Percentiles rank a stretch among this genome's conserved stretches.
These are phyloP conservation scores for Cosmopolites sordidus DNA, from an alignment of 2,888 invertebrate genomes.

Conservation along the genomic window DNA sequence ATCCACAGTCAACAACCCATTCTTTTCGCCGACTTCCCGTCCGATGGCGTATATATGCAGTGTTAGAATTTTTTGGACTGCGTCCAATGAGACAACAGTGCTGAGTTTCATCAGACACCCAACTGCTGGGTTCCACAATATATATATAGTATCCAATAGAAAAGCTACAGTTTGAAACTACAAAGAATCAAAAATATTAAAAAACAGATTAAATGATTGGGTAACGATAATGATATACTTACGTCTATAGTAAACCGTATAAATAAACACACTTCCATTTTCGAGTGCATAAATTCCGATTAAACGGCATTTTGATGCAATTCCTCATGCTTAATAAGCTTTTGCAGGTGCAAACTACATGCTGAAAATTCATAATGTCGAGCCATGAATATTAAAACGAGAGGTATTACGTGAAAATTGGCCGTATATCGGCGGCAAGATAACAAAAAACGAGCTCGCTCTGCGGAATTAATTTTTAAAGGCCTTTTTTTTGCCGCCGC, in stretches of 20 bases:
- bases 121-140: too few relatives aligned
- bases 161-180: background rate
- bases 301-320: background rate
- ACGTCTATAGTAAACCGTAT: background rate
- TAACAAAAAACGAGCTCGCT: conserved; percentile 7
- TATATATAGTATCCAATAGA: too few relatives aligned
- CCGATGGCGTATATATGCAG: too few relatives aligned
- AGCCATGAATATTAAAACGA: conserved; percentile 8
- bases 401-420: conserved; percentile 14
- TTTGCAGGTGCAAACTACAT: conserved; percentile 5
- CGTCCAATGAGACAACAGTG: too few relatives aligned
- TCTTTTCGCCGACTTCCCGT: too few relatives aligned
- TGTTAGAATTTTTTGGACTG: too few relatives aligned
- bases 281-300: background rate
- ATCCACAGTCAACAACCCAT: too few relatives aligned
- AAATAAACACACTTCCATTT: background rate
- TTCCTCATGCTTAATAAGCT: conserved; percentile 4
- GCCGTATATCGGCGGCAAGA: conserved; percentile 3
- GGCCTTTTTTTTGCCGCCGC: background rate
- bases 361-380: conserved; percentile 1
- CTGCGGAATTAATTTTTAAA: conserved; percentile 5
- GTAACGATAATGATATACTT: too few relatives aligned
- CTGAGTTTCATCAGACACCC: too few relatives aligned
- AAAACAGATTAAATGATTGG: background rate
- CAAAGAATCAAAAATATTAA: background rate